Evolutionary conservation across 1,140 invertebrate genomes (phyloP), one percentile per base, ranked within the genome.

Genomic region (Trypoxylus dichotomus): DNA sequence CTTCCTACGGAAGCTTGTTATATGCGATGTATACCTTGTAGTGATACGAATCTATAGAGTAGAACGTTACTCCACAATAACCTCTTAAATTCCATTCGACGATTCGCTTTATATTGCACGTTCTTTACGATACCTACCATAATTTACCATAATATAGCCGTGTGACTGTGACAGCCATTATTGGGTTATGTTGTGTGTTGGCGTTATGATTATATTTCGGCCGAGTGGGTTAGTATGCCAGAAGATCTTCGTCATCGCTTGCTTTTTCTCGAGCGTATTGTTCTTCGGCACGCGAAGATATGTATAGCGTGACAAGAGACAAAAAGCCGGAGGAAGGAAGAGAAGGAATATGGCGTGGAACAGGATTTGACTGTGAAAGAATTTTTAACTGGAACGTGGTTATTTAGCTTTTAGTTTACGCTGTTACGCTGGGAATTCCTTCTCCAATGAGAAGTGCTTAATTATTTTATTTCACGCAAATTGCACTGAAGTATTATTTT

Each of bases 181-280:
- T 54, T 54, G 47, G 15, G 47, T 54, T 54, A n/a, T 54, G 32
- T 37, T 37, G 32, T 54, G 47, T 54, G 47, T 54, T 54, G 47
- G 47, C 19, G 47, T 54, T 54, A 19, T n/a, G 15, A 54, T 54
- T 54, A 54, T 54, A 54, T 54, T 54, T 54, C 47, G 47, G 47
- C 13, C 47, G 47, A 54, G 47, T 54, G 47, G 47, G 47, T 54
- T 54, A 54, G 47, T 54, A 54, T 54, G 47, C 47, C 47, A 54
- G 47, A 54, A 54, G 15, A 19, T 6, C 15, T 54, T 54, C 47
- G 47, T 54, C 47, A 54, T 54, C 47, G 47, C 15, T 6, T 54
- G 47, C 19, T 54, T 54, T 54, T n/a, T 54, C 47, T 54, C 15
- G 15, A 19, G 15, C 2, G 47, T 54, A 54, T 54, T 54, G 47